A percentile compares a stretch with the other conserved stretches of the same genome.
phyloP scores from a whole-genome alignment of 2,113 vertebrate species.

The Bufo gargarizans region DNA sequence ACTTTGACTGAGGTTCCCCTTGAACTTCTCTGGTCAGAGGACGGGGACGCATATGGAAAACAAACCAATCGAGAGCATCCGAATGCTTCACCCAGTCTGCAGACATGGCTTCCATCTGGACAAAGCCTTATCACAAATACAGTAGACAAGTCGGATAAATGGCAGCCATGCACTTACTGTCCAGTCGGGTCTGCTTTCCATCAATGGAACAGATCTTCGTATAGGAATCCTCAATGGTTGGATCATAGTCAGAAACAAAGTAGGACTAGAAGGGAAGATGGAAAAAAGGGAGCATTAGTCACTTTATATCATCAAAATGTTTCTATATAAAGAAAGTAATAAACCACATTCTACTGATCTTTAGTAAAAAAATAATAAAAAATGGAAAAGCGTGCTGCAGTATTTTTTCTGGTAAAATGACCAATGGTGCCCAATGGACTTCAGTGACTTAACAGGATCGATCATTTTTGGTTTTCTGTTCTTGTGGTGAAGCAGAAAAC shows the following conservation, averaged over 20 bases:
- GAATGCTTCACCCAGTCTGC: not conserved
- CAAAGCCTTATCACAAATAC: not conserved
- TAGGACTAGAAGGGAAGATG: slow-evolving; percentile 77
- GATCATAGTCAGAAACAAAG: slow-evolving; percentile 92
- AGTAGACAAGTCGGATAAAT: not conserved
- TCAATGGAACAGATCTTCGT: slow-evolving; percentile 86
- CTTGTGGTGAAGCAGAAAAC: too few relatives aligned
- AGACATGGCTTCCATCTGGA: not conserved
- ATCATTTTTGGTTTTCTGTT: too few relatives aligned
- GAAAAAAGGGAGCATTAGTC: not conserved
- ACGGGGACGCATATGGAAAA: not conserved
- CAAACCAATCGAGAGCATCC: not conserved
- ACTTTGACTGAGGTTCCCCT: not conserved
- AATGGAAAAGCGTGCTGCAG: too few relatives aligned
- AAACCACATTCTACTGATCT: too few relatives aligned
- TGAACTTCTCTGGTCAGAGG: not conserved
- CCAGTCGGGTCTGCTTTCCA: slow-evolving; percentile 79
- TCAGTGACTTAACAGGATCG: too few relatives aligned
- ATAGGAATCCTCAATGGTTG: slow-evolving; percentile 93
- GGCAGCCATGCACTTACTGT: slow-evolving; percentile 77
- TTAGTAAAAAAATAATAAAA: too few relatives aligned
- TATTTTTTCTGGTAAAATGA: too few relatives aligned
- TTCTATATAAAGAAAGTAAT: too few relatives aligned
- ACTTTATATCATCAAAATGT: too few relatives aligned
- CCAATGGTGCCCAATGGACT: too few relatives aligned